Evolutionary conservation across 2,888 invertebrate species (phyloP).

Genomic region (Calephelis perditalis): DNA sequence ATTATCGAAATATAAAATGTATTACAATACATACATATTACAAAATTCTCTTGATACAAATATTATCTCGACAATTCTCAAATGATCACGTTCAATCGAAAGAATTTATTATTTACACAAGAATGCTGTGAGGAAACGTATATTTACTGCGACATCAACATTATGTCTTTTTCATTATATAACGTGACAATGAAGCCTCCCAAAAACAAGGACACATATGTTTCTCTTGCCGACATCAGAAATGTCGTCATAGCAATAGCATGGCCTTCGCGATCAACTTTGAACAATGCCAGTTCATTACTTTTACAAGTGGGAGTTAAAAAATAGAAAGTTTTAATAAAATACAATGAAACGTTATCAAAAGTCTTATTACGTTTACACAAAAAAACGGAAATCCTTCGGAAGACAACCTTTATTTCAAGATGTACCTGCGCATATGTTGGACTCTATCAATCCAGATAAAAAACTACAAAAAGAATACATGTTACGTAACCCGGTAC

Average conservation of each 20-base stretch:
- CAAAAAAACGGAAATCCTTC: slow-evolving; percentile 67
- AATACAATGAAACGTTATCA: slow-evolving; percentile 43
- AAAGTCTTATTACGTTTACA: slow-evolving; percentile 61
- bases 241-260: slow-evolving; percentile 36
- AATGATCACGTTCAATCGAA: background rate
- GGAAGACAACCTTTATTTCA: slow-evolving; percentile 72
- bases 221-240: slow-evolving; percentile 37
- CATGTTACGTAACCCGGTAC: slow-evolving; percentile 70
- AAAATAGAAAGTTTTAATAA: slow-evolving; percentile 30
- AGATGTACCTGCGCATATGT: slow-evolving; percentile 52
- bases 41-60: too few relatives aligned
- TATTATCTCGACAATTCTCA: too few relatives aligned
- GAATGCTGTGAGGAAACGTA: background rate
- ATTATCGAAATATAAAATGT: too few relatives aligned
- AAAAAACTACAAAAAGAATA: slow-evolving; percentile 57
- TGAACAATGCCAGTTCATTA: slow-evolving; percentile 4
- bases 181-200: slow-evolving; percentile 16
- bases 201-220: slow-evolving; percentile 60
- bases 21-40: too few relatives aligned
- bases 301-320: slow-evolving; percentile 15
- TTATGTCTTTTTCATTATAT: slow-evolving; percentile 13
- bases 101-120: background rate
- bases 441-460: slow-evolving; percentile 62
- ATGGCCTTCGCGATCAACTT: slow-evolving; percentile 52
- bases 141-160: background rate